These are phyloP conservation scores for Lutjanus erythropterus DNA, from an alignment of 2,113 vertebrate genomes.

Conservation along the genomic window DNA sequence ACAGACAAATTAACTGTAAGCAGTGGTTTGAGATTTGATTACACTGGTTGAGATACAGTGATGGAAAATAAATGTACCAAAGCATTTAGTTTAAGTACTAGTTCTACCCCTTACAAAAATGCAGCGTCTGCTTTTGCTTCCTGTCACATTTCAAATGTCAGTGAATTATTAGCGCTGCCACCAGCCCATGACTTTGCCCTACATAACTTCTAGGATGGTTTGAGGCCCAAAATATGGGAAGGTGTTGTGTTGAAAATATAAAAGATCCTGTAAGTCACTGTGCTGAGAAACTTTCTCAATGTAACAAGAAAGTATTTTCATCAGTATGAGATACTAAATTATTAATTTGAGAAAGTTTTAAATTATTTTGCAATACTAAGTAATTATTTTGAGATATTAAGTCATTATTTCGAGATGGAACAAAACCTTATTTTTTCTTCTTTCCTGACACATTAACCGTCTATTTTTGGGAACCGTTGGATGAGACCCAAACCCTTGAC, in stretches of 20 bases:
- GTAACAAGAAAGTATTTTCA: no score
- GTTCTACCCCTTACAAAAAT: neutral
- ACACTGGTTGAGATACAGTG: neutral
- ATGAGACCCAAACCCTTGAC: neutral
- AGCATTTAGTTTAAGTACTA: neutral
- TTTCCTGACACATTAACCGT: neutral
- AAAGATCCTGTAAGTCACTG: no score
- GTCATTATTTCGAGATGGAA: no score
- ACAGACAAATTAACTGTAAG: conserved; percentile 32
- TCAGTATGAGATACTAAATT: no score
- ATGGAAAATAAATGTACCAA: neutral
- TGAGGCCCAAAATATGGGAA: neutral
- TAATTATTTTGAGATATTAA: no score
- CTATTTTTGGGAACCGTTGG: neutral
- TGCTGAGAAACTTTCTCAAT: no score
- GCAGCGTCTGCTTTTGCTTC: no score
- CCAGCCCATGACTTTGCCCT: neutral
- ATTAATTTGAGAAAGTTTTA: no score
- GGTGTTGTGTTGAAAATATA: no score
- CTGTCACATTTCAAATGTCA: neutral
- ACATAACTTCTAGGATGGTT: neutral
- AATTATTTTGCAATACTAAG: no score
- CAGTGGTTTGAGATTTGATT: conserved; percentile 10
- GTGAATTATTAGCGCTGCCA: neutral
- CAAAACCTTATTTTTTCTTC: neutral